A percentile compares a stretch with the other conserved stretches of the same genome.
Evolutionary conservation across 2,113 vertebrate species (phyloP).

Genomic region (Oncorhynchus nerka): DNA sequence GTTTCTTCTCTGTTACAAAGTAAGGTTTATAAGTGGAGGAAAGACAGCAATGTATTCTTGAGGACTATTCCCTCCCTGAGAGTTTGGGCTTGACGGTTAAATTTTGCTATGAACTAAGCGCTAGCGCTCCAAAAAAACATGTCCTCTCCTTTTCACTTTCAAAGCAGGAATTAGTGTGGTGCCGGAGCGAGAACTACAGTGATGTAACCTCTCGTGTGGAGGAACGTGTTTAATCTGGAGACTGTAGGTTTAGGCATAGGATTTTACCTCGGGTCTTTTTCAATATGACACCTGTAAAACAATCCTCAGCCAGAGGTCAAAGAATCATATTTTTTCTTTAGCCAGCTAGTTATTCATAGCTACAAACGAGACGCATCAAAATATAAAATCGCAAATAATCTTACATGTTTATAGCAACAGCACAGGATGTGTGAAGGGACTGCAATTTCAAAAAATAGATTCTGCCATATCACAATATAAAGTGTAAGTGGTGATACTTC

Average conservation of each 20-base stretch:
- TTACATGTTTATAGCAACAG: too few species aligned
- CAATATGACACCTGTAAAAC: background rate
- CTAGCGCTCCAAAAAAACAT: slow-evolving; percentile 18
- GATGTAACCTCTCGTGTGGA: background rate
- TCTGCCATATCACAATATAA: too few species aligned
- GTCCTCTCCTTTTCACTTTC: slow-evolving; percentile 7
- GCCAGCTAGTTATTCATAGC: too few species aligned
- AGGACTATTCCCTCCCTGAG: background rate
- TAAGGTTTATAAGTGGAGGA: background rate
- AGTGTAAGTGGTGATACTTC: too few species aligned
- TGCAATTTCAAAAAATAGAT: too few species aligned
- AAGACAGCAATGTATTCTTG: background rate
- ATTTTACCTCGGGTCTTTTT: background rate
- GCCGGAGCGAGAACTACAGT: background rate
- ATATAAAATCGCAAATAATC: too few species aligned
- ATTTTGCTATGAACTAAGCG: slow-evolving; percentile 10
- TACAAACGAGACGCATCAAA: too few species aligned
- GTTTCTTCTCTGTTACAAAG: background rate
- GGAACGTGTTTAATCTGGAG: background rate
- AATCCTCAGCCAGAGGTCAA: too few species aligned
- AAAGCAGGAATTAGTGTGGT: background rate
- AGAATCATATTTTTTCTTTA: too few species aligned
- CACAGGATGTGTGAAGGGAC: too few species aligned
- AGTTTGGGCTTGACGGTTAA: slow-evolving; percentile 6
- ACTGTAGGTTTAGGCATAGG: background rate